Base-by-base conservation (phyloP, 2,113 vertebrate species). In the Myxocyprinus asiaticus region DNA sequence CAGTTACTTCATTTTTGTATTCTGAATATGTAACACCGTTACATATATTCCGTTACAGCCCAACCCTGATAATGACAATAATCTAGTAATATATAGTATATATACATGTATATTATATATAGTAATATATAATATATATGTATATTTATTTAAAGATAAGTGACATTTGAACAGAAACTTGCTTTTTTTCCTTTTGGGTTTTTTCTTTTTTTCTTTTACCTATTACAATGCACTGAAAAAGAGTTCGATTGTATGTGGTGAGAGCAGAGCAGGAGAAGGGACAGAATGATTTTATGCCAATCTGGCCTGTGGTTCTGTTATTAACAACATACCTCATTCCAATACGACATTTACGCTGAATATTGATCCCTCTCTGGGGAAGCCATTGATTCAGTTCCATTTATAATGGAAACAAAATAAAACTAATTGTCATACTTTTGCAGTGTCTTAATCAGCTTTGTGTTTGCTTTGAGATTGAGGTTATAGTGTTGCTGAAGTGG, bases 351-450 rank as follows among this genome's bases (percentile, higher is more conserved):
- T 11, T n/a, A 55, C 12, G 4, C 61, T 65, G 47, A 48, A 55
- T 65, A 76, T 76, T 43, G 73, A 65, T 61, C 14, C 73, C 15
- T 17, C 61, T 53, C 48, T 53, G 5, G 61, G 73, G 61, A 51
- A 9, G 48, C 47, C 44, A 76, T 65, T 65, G 22, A 51, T 50
- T 73, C 15, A 73, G 0, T 15, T 11, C 56, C 8, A 56, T 61
- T 53, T 15, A 43, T 64, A 15, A 51, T 53, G 12, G 17, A 51
- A 15, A 76, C 22, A 51, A 76, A 55, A 59, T 4, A 17, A 62
- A 73, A 45, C 12, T 8, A 17, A 3, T 17, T 22, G 1, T 33
- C 12, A 7, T 50, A 11, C 6, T 22, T 22, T 62, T 22, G n/a
- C n/a, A n/a, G 55, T 62, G 2, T 42, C 45, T 50, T 63, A 59